Base-by-base conservation (phyloP, 2,888 invertebrate genomes). In the Cyclophora albipunctata region DNA sequence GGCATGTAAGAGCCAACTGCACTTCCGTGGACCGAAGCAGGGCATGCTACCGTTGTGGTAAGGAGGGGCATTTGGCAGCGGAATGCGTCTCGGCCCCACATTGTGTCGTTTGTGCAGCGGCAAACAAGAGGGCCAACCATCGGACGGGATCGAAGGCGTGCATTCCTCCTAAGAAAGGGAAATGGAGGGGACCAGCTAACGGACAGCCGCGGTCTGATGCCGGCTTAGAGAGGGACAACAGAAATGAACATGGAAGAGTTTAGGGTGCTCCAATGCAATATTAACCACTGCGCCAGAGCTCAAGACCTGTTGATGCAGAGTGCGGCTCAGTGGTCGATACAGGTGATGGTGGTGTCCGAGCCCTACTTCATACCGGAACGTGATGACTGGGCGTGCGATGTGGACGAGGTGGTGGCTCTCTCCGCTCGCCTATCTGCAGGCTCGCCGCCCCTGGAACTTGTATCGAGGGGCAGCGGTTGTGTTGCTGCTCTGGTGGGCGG, bases 261-360 rank as follows among this genome's bases (percentile, higher is more conserved):
- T 42, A 34, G 7, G 7, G 7, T 51, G 5, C 35, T 51, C 5
- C 58, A 59, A 48, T 52, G 49, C 46, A 60, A 60, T 7, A 40
- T 59, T n/a, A 61, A 61, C 46, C 59, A 60, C 54, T 54, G 45
- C 33, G 53, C 55, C 37, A 41, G 45, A 6, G 56, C 58, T 44
- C 57, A 57, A 46, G 55, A 55, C 35, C 46, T 57, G 3, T 6
- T 54, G n/a, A 35, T 56, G 20, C 57, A 55, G 40, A 50, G 44
- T 42, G 45, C 55, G 48, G 56, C 54, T 41, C 45, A 60, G 57
- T 54, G 60, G 60, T 46, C 34, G 7, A 50, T 55, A 0, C 46
- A 53, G 3, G 37, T 60, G 1, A 56, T 53, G 2, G 49, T 59
- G 4, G 56, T 59, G 3, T 49, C 57, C 3, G 63, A 64, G 49